Base-by-base conservation (phyloP, 2,888 invertebrate species). In the Apomyelois bistriatella region DNA sequence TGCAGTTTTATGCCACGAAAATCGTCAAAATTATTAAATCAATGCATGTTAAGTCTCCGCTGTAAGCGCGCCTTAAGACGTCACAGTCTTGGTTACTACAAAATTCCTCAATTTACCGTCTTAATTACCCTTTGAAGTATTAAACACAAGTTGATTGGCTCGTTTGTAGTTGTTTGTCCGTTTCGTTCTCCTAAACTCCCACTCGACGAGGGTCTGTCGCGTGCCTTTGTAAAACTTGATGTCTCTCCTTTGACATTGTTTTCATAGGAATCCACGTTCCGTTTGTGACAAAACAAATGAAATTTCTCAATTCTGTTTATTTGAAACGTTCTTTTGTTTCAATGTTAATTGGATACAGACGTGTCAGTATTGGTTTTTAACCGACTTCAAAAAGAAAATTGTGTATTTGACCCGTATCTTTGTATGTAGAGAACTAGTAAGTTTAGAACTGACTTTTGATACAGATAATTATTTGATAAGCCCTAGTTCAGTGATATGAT, bases 101-200 rank as follows among this genome's bases (percentile, higher is more conserved):
- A 12, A 13, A 13, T 38, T 38, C 38, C 41, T 17, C n/a, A 12
- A 43, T 28, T 28, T 28, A 43, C 42, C 42, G 7, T 12, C 42
- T 43, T 43, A 43, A 43, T 43, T 43, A 43, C n/a, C 28, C 42
- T 43, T 43, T 43, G 42, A 43, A 40, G 42, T n/a, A 43, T 43
- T 28, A 43, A 43, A 28, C 42, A 28, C 42, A 13, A 43, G 41
- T 41, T 17, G 28, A 43, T 28, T 13, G 42, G 28, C 13, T 22
- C 15, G 40, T 40, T 40, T 36, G 16, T 41, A n/a, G 7, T 40
- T 22, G 41, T 30, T 43, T 43, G 28, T 30, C 28, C 28, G 43
- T 22, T 30, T 43, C 15, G 38, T 13, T 38, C 13, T 30, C 43
- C 12, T 2, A 22, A 8, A 30, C 28, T 43, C 28, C 13, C 7